Conservation (phyloP, 2,888 invertebrate genomes). For the Muschampia plurimacula region DNA sequence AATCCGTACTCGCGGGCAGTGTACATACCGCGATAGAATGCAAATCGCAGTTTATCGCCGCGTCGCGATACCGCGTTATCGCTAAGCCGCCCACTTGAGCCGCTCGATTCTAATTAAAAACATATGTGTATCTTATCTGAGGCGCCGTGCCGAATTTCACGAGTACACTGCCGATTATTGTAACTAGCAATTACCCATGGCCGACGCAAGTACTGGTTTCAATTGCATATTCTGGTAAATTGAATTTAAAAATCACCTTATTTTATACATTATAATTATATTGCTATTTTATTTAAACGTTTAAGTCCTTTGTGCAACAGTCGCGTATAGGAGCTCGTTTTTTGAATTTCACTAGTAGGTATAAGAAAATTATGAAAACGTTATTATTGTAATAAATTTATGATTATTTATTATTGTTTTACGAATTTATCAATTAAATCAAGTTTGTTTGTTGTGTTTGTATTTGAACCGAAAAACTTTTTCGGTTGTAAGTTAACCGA, state of each 20-base stretch:
- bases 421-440: no score
- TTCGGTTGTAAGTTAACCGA: no score
- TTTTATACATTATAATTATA: no score
- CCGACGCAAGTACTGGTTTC: background rate
- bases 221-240: background rate
- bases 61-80: constrained; percentile 16
- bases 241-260: background rate
- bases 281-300: no score
- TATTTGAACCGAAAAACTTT: no score
- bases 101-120: constrained; percentile 47
- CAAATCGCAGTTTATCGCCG: constrained; percentile 39
- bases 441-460: no score
- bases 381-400: no score
- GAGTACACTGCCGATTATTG: constrained; percentile 19
- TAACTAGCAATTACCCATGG: background rate
- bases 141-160: constrained; percentile 21
- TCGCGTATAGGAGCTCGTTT: no score
- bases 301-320: no score
- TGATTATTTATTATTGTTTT: no score
- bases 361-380: no score
- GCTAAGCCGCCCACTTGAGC: constrained; percentile 43
- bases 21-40: background rate
- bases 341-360: no score
- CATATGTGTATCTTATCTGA: constrained; percentile 45
- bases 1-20: background rate